Conservation (phyloP, 2,888 invertebrate species). For the Pocota personata region DNA sequence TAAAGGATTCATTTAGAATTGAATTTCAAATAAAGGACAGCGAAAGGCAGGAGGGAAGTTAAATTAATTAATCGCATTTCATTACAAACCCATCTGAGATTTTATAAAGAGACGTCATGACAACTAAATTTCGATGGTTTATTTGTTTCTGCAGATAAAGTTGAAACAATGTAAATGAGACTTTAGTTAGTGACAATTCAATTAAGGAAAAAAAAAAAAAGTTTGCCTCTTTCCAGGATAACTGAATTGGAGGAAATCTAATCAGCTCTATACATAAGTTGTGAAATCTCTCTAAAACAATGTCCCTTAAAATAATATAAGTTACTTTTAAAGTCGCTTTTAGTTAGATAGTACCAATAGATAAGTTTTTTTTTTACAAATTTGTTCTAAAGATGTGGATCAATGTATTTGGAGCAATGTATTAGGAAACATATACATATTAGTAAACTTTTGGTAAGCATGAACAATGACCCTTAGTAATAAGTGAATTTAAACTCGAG, state of each 20-base stretch:
- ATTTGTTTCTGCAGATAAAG: neutral
- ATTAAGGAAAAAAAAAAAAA: neutral
- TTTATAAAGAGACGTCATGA: constrained; percentile 1
- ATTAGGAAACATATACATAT: too few species aligned
- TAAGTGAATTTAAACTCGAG: too few species aligned
- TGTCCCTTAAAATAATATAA: too few species aligned
- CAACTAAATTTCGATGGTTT: constrained; percentile 11
- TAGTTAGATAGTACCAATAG: too few species aligned
- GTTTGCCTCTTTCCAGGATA: neutral
- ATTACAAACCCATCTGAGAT: neutral
- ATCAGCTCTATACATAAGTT: neutral
- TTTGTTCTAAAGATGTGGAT: too few species aligned
- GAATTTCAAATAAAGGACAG: constrained; percentile 44
- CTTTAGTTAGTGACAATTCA: neutral
- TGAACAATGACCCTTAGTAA: too few species aligned
- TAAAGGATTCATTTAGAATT: constrained; percentile 43
- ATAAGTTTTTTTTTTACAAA: too few species aligned
- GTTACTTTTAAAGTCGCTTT: too few species aligned
- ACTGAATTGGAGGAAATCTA: neutral
- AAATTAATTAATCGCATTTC: constrained; percentile 59
- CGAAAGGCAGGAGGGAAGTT: neutral
- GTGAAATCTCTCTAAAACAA: too few species aligned
- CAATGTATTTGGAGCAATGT: too few species aligned
- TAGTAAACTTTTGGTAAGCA: too few species aligned
- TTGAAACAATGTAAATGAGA: constrained; percentile 14